Base-by-base conservation (phyloP, 2,888 invertebrate species). In the Nasonia oneida region DNA sequence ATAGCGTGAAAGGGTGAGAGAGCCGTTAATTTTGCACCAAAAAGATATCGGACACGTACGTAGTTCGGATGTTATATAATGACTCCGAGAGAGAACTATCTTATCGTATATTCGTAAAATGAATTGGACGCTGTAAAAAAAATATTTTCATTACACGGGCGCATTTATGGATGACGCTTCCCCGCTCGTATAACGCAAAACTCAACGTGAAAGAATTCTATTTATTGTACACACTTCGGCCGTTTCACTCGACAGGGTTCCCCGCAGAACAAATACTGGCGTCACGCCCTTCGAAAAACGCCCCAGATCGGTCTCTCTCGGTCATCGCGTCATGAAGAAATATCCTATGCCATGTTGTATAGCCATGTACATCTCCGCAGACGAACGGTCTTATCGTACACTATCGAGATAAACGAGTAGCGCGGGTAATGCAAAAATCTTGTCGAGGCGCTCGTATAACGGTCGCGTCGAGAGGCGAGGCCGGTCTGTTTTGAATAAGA, bases 351-450 rank as follows among this genome's bases (percentile, higher is more conserved):
- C n/a, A 8, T 33, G 12, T 18, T 57, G 14, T 76, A 29, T 64
- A 76, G 37, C 6, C 33, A 57, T 10, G 61, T 61, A 77, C 39
- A 73, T 8, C 29, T 67, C 14, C 64, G 15, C 8, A n/a, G 0
- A n/a, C 33, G 50, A 33, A 15, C 67, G 29, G 14, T 39, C n/a
- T 81, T 23, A 73, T 81, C 47, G 64, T 75, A 47, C 47, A 15
- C 23, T 64, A 74, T 74, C 23, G 33, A 64, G 61, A 64, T 67
- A 47, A 10, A 39, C 23, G 39, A 64, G 76, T 57, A 76, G 0
- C n/a, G 6, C 33, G 37, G n/a, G 57, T 83, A 83, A 83, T 83
- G 79, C 61, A 80, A 80, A 86, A 79, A 83, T 83, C 86, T 75
- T 86, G 86, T 80, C 74, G 79, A 12, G 33, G 33, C 74, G 18